Conservation (phyloP, 2,113 vertebrate genomes). For the Diglossa brunneiventris region DNA sequence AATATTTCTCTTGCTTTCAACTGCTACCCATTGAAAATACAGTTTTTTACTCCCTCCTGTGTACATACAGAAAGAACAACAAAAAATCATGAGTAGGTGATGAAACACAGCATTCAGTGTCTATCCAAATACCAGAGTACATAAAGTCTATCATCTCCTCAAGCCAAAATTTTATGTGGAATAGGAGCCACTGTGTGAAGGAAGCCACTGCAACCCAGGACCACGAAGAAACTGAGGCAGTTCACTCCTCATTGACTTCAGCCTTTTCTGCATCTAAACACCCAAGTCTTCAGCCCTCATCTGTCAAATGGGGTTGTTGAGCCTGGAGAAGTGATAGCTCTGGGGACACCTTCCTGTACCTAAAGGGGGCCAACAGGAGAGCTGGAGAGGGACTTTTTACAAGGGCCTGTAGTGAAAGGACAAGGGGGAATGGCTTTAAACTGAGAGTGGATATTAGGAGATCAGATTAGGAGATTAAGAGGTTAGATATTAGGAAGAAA, state of each 20-base stretch:
- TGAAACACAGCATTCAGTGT: neutral
- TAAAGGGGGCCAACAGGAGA: neutral
- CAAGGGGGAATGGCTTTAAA: neutral
- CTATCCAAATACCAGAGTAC: neutral
- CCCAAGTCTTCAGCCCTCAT: neutral
- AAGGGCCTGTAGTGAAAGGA: neutral
- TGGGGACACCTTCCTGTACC: neutral
- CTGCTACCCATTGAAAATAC: neutral
- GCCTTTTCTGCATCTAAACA: neutral
- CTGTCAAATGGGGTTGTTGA: neutral
- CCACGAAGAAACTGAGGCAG: neutral
- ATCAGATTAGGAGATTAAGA: neutral
- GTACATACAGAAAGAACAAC: neutral
- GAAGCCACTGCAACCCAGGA: neutral
- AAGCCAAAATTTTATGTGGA: neutral
- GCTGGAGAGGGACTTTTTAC: neutral
- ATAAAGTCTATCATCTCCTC: neutral
- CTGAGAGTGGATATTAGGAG: neutral
- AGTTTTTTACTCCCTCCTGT: neutral
- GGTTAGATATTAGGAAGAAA: neutral
- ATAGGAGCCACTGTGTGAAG: neutral
- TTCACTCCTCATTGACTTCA: neutral
- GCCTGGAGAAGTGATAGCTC: neutral
- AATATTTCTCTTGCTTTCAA: slow-evolving; percentile 30
- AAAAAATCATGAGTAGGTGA: neutral